These are phyloP conservation scores for Drosophila quinaria DNA, from an alignment of 2,888 invertebrate genomes.

Conservation along the genomic window DNA sequence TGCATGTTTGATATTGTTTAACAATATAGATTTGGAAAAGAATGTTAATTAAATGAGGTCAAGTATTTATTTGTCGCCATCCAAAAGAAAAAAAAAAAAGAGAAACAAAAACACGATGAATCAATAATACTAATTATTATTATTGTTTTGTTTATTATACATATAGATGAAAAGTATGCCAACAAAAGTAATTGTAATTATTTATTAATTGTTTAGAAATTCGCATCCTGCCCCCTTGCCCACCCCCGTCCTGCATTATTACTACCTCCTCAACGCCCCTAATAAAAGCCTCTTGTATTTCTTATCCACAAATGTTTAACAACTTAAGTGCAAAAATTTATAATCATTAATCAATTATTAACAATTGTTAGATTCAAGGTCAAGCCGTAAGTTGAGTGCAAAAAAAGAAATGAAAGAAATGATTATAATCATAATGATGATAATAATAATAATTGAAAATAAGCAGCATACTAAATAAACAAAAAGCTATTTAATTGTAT, in stretches of 20 bases:
- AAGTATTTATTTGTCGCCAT: constrained; percentile 67
- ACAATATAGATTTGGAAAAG: constrained; percentile 1
- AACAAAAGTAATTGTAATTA: constrained; percentile 60
- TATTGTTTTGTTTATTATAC: constrained; percentile 63
- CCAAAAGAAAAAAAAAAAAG: constrained; percentile 33
- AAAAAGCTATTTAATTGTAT: constrained; percentile 43
- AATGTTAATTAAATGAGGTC: neutral
- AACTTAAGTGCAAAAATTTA: constrained; percentile 7
- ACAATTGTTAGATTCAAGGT: constrained; percentile 46
- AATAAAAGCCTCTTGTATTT: neutral
- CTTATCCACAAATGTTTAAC: neutral
- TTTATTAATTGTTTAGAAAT: constrained; percentile 64
- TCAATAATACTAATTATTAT: constrained; percentile 24
- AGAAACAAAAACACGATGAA: constrained; percentile 25
- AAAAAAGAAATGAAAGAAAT: constrained; percentile 29
- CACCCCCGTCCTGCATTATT: neutral
- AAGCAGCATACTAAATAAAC: constrained; percentile 28
- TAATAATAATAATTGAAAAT: constrained; percentile 36
- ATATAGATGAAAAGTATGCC: constrained; percentile 27
- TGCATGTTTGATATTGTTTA: constrained; percentile 21
- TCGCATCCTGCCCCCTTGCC: neutral
- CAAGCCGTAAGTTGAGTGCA: constrained; percentile 63
- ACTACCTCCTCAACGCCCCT: neutral
- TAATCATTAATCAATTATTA: constrained; percentile 26
- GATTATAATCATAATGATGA: constrained; percentile 35